phyloP scores from a whole-genome alignment of 2,888 invertebrate genomes.

The Tineola bisselliella region DNA sequence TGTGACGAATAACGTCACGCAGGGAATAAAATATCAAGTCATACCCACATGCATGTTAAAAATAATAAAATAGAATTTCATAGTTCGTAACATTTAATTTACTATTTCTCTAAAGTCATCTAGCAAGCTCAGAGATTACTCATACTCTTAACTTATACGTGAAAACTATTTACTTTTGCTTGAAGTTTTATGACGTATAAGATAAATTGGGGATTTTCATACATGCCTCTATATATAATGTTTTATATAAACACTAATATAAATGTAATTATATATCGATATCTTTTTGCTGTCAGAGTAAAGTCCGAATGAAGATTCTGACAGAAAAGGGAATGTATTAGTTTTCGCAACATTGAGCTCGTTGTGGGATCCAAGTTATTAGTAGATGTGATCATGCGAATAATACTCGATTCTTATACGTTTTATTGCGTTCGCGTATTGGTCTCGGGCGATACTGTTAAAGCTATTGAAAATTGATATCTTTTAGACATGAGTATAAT shows the following conservation, averaged over 20 bases:
- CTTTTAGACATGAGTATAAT: constrained; percentile 17
- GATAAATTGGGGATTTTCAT: background rate
- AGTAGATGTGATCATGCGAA: constrained; percentile 63
- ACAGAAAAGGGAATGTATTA: constrained; percentile 24
- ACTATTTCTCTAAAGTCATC: background rate
- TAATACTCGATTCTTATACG: constrained; percentile 57
- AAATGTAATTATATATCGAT: background rate
- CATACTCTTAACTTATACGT: background rate
- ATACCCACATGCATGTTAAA: constrained; percentile 2
- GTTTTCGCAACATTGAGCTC: constrained; percentile 58
- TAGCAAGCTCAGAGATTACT: background rate
- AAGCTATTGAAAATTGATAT: constrained; percentile 34
- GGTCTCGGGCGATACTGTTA: constrained; percentile 41
- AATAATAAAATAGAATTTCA: background rate
- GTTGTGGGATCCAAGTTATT: constrained; percentile 64
- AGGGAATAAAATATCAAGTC: constrained; percentile 9
- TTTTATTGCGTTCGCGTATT: constrained; percentile 57
- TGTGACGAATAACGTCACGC: constrained; percentile 37
- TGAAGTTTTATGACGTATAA: background rate
- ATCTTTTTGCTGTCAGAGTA: background rate
- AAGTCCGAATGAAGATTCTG: constrained; percentile 4
- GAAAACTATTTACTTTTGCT: background rate
- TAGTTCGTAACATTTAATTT: background rate
- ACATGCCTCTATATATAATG: too few relatives aligned
- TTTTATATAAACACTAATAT: too few relatives aligned